A percentile compares a stretch with the other conserved stretches of the same genome.
phyloP scores from a whole-genome alignment of 1,140 invertebrate species.

The Leptinotarsa lineolata region DNA sequence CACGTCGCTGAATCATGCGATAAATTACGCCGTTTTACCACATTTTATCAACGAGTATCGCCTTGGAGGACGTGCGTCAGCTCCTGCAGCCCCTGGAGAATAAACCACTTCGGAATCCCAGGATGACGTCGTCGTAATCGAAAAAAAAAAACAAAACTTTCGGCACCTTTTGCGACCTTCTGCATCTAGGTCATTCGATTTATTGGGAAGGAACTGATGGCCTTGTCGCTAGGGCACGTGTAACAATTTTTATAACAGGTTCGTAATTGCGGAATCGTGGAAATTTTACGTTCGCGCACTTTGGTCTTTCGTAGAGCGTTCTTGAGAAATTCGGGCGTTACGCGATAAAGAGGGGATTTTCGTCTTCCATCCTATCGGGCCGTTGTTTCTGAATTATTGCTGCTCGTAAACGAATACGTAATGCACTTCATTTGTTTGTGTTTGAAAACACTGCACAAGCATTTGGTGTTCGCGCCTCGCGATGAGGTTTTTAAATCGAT shows the following conservation, averaged over 20 bases:
- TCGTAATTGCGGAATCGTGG: conserved; percentile 32
- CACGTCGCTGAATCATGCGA: conserved; percentile 39
- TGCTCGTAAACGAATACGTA: background rate
- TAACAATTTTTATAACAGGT: conserved; percentile 36
- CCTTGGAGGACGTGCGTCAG: background rate
- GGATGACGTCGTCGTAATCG: background rate
- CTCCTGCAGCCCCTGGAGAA: too few relatives aligned
- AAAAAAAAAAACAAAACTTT: conserved; percentile 27
- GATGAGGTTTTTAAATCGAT: background rate
- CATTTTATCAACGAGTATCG: conserved; percentile 7
- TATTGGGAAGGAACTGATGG: conserved; percentile 46
- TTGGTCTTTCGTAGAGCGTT: background rate
- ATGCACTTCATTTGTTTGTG: background rate
- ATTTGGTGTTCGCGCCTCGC: background rate
- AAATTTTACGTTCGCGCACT: conserved; percentile 19
- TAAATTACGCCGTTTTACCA: conserved; percentile 32
- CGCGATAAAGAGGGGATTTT: conserved; percentile 1
- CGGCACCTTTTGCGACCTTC: conserved; percentile 42
- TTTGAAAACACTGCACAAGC: background rate
- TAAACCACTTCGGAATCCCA: background rate
- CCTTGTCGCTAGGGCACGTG: conserved; percentile 48
- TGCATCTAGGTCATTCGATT: conserved; percentile 47
- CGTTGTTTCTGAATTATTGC: background rate
- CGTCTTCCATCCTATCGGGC: background rate
- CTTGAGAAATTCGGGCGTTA: background rate